Evolutionary conservation across 2,888 invertebrate genomes (phyloP).

Genomic region (Megamerina dolium): DNA sequence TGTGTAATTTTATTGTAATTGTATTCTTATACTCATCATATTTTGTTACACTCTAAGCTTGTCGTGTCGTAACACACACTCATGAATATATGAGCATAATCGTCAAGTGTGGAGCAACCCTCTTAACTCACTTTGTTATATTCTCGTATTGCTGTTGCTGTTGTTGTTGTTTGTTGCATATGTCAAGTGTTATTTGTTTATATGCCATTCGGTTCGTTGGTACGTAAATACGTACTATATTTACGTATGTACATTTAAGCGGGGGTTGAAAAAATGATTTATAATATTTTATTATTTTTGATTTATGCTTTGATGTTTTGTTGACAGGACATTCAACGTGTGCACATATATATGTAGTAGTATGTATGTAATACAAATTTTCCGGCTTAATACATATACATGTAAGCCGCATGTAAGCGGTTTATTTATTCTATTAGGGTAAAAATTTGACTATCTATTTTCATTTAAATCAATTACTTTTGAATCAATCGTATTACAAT

Average conservation of each 20-base stretch:
- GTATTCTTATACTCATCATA: background rate
- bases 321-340: constrained; percentile 15
- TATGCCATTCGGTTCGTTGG: too few species aligned
- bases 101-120: too few species aligned
- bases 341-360: background rate
- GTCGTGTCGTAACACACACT: background rate
- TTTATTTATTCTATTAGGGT: too few species aligned
- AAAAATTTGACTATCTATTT: too few species aligned
- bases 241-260: background rate
- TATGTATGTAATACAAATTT: background rate
- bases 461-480: too few species aligned
- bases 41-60: too few species aligned
- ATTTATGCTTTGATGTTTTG: constrained; percentile 12
- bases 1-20: constrained; percentile 13
- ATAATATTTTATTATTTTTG: constrained; percentile 15
- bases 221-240: too few species aligned
- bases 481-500: too few species aligned
- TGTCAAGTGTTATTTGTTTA: constrained; percentile 14
- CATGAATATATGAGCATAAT: background rate
- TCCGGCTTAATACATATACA: too few species aligned
- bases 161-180: constrained; percentile 9
- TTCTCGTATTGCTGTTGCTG: constrained; percentile 5
- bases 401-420: too few species aligned
- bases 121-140: too few species aligned
- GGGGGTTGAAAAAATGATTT: constrained; percentile 14